Evolutionary conservation across 1,140 invertebrate species (phyloP).

Genomic region (Trachymyrmex cornetzi): DNA sequence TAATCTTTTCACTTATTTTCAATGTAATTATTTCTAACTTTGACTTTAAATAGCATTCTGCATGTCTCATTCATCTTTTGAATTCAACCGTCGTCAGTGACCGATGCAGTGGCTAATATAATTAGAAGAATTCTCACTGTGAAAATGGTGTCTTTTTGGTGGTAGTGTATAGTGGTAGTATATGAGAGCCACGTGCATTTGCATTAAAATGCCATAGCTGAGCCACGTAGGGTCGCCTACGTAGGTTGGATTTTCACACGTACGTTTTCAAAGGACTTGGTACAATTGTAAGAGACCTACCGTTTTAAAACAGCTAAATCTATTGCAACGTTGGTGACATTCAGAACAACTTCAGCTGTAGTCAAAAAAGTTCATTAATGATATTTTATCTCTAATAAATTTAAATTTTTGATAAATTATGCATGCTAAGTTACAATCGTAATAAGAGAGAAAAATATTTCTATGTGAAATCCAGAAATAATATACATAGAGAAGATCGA

Average conservation of each 20-base stretch:
- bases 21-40: slow-evolving; percentile 9
- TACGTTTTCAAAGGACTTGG: slow-evolving; percentile 6
- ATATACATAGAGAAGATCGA: slow-evolving; percentile 1
- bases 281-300: slow-evolving; percentile 47
- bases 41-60: neutral
- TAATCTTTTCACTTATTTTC: neutral
- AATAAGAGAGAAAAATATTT: slow-evolving; percentile 6
- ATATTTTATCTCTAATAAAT: slow-evolving; percentile 30
- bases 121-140: slow-evolving; percentile 64
- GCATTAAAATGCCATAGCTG: slow-evolving; percentile 72
- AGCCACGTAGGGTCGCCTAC: slow-evolving; percentile 40
- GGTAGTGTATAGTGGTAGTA: slow-evolving; percentile 2
- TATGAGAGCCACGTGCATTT: slow-evolving; percentile 67
- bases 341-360: slow-evolving; percentile 3
- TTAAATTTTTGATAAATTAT: slow-evolving; percentile 20
- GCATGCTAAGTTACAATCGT: slow-evolving; percentile 13
- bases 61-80: neutral
- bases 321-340: slow-evolving; percentile 10
- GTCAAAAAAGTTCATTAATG: slow-evolving; percentile 9
- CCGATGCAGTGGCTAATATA: neutral
- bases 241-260: slow-evolving; percentile 37
- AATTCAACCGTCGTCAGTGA: slow-evolving; percentile 1
- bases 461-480: slow-evolving; percentile 2
- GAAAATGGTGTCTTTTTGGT: slow-evolving; percentile 67
- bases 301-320: slow-evolving; percentile 54